A percentile compares a stretch with the other conserved stretches of the same genome.
These are phyloP conservation scores for Acronicta alni DNA, from an alignment of 2,888 invertebrate genomes.

Conservation along the genomic window DNA sequence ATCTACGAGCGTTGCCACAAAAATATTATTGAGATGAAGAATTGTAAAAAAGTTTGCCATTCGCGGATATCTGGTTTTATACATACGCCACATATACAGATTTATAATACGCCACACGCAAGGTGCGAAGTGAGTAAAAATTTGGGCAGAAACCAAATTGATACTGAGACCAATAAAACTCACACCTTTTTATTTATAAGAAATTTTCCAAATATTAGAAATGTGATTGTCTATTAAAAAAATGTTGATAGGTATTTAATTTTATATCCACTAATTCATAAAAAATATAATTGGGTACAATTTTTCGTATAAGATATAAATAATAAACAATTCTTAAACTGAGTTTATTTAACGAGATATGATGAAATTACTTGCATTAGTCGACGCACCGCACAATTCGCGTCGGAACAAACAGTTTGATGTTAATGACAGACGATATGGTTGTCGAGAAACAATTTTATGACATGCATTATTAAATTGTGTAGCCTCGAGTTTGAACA, in stretches of 20 bases:
- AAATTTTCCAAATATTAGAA: too few relatives aligned
- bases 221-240: too few relatives aligned
- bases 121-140: too few relatives aligned
- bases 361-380: conserved; percentile 27
- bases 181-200: too few relatives aligned
- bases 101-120: too few relatives aligned
- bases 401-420: conserved; percentile 46
- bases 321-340: conserved; percentile 1
- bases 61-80: too few relatives aligned
- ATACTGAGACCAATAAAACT: too few relatives aligned
- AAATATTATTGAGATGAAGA: conserved; percentile 3
- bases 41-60: not conserved
- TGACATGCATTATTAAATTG: conserved; percentile 72
- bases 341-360: conserved; percentile 4
- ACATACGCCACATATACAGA: too few relatives aligned
- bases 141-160: too few relatives aligned
- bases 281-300: too few relatives aligned
- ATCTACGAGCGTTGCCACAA: conserved; percentile 23
- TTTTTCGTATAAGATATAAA: not conserved
- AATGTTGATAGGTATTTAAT: too few relatives aligned
- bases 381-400: conserved; percentile 25
- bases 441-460: conserved; percentile 65
- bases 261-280: too few relatives aligned
- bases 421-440: conserved; percentile 51
- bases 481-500: conserved; percentile 61